Conservation (phyloP, 2,113 vertebrate genomes). For the Thalassarche chlororhynchos region DNA sequence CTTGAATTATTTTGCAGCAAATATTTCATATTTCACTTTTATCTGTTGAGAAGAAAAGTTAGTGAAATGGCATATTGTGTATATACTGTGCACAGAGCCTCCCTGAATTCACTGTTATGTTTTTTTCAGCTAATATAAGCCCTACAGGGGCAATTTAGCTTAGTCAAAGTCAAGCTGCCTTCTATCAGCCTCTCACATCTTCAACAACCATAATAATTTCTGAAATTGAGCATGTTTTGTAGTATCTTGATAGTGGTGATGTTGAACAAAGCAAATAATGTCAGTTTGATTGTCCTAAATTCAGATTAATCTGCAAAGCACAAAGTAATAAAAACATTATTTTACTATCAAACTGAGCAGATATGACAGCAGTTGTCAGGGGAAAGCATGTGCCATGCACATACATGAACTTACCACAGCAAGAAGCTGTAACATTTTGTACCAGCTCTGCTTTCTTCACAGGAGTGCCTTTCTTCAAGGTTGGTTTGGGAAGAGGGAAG, state of each 20-base stretch:
- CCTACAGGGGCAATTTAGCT: slow-evolving; percentile 18
- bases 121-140: neutral
- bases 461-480: neutral
- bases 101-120: neutral
- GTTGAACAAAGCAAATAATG: slow-evolving; percentile 50
- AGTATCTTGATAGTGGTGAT: neutral
- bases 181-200: slow-evolving; percentile 29
- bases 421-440: neutral
- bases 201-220: neutral
- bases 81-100: neutral
- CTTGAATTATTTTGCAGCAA: neutral
- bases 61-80: neutral
- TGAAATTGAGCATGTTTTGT: neutral
- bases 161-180: slow-evolving; percentile 44
- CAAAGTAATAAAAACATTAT: slow-evolving; percentile 51
- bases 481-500: neutral
- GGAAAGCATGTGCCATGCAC: neutral
- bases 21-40: neutral
- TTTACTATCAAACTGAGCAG: slow-evolving; percentile 64
- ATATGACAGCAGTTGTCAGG: slow-evolving; percentile 33
- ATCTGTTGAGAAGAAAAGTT: neutral
- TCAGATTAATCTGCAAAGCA: slow-evolving; percentile 53
- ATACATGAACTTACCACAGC: slow-evolving; percentile 20
- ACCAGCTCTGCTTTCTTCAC: neutral
- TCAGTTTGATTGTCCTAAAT: slow-evolving; percentile 53